A percentile compares a stretch with the other conserved stretches of the same genome.
Evolutionary conservation across 1,140 invertebrate genomes (phyloP).

Genomic region (Platyscapa corneri): DNA sequence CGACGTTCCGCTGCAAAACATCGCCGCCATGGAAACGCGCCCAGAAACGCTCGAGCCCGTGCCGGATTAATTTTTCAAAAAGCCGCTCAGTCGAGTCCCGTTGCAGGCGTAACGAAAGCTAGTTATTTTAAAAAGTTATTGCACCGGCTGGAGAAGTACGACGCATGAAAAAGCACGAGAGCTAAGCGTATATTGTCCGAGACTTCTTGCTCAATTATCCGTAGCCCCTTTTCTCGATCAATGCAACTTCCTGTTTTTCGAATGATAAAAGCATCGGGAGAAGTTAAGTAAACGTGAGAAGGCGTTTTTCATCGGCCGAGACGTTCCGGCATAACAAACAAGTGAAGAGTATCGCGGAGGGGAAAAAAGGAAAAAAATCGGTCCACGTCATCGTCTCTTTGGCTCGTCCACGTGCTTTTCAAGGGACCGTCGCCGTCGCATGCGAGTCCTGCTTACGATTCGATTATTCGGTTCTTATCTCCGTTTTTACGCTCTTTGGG

Average conservation of each 20-base stretch:
- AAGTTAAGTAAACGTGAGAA: slow-evolving; percentile 4
- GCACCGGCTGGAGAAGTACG: no score
- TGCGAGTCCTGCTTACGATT: not conserved
- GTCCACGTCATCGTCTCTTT: slow-evolving; percentile 4
- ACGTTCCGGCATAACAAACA: not conserved
- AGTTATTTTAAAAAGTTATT: not conserved
- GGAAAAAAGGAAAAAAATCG: not conserved
- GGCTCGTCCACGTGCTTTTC: slow-evolving; percentile 1
- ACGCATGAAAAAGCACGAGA: not conserved
- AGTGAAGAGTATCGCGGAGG: not conserved
- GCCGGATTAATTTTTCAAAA: no score
- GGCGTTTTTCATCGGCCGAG: not conserved
- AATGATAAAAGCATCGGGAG: not conserved
- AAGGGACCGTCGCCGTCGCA: not conserved
- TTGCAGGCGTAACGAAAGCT: not conserved
- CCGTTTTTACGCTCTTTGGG: not conserved
- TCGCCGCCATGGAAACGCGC: no score
- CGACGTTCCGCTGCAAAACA: no score
- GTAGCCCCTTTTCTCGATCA: not conserved
- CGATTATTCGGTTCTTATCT: not conserved
- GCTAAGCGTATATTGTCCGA: not conserved
- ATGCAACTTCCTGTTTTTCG: slow-evolving; percentile 27
- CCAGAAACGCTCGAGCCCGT: no score
- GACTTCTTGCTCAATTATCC: not conserved
- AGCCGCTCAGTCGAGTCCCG: no score